Evolutionary conservation across 2,888 invertebrate genomes (phyloP), one percentile per base, ranked within the genome.

Genomic region (Toxonevra muliebris): DNA sequence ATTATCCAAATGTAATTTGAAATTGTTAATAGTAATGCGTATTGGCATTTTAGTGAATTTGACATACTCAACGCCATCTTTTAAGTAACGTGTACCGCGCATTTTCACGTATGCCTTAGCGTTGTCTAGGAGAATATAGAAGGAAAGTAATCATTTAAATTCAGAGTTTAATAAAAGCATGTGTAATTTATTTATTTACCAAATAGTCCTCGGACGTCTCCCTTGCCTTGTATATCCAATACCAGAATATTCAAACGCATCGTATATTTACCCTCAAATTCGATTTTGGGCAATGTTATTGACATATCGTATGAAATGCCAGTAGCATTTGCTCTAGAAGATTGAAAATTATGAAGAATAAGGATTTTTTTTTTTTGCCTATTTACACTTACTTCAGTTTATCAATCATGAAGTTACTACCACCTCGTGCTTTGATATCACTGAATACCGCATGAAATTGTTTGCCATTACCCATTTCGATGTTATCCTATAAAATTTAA

Each of bases 341-440:
- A 15, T 20, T 7, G 13, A 20, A 55, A 45, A 40, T 15, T 12
- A n/a, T 15, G 17, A 42, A 15, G 17, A 15, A 15, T 17, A 15
- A 54, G 17, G 20, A 19, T 15, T 53, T 53, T n/a, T 11, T 5
- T 53, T 12, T n/a, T 11, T 2, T 30, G 9, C 9, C n/a, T 9
- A 10, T 30, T 20, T 10, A 13, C 20, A 74, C 78, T 71, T 74
- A 85, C 85, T 78, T 78, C 30, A 85, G 73, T 63, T 83, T 82
- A 68, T 85, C 83, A 40, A 85, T 84, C n/a, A 78, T 76, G 65
- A 85, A 85, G 70, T 83, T 80, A 66, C 85, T 86, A 55, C 86
- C 86, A 5, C 85, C 85, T 0, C 68, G 76, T 0, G 84, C 85
- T 66, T 79, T 69, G 20, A 85, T 77, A 8, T 84, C 79, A 42